Percentiles rank a stretch among this genome's conserved stretches.
phyloP scores from a whole-genome alignment of 2,113 vertebrate species.

The Salminus brasiliensis region DNA sequence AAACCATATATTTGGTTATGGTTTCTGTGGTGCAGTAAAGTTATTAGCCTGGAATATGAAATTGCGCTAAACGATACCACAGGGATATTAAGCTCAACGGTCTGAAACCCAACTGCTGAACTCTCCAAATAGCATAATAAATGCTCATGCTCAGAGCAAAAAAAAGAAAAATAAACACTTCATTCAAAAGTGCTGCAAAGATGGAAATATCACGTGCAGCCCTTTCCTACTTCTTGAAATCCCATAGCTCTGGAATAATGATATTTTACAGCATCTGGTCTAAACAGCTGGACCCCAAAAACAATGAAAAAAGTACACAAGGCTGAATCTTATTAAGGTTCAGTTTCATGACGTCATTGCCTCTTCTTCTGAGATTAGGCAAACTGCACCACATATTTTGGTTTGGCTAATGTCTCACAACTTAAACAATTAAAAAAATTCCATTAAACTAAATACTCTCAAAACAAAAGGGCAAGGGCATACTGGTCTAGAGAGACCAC shows the following conservation, averaged over 20 bases:
- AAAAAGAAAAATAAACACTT: neutral
- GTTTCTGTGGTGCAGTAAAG: slow-evolving; percentile 46
- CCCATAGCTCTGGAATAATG: neutral
- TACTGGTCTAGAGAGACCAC: neutral
- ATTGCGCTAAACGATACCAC: slow-evolving; percentile 40
- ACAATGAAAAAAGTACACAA: neutral
- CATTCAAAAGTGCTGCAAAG: neutral
- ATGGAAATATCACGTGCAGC: neutral
- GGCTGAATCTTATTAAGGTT: too few relatives aligned
- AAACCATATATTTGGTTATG: slow-evolving; percentile 27
- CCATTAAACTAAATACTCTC: neutral
- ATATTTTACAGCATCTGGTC: neutral
- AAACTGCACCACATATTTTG: too few relatives aligned
- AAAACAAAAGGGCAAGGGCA: neutral
- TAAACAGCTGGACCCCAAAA: neutral
- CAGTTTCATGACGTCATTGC: too few relatives aligned
- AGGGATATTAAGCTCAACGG: slow-evolving; percentile 45
- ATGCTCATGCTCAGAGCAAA: neutral
- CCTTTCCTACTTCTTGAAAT: neutral
- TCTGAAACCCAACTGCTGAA: slow-evolving; percentile 39
- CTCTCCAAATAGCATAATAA: slow-evolving; percentile 25
- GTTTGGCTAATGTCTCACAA: too few relatives aligned
- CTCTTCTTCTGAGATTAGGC: neutral
- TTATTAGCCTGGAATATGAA: slow-evolving; percentile 35
- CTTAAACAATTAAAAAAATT: neutral